Evolutionary conservation across 2,113 vertebrate genomes (phyloP).

Genomic region (Prochilodus magdalenae): DNA sequence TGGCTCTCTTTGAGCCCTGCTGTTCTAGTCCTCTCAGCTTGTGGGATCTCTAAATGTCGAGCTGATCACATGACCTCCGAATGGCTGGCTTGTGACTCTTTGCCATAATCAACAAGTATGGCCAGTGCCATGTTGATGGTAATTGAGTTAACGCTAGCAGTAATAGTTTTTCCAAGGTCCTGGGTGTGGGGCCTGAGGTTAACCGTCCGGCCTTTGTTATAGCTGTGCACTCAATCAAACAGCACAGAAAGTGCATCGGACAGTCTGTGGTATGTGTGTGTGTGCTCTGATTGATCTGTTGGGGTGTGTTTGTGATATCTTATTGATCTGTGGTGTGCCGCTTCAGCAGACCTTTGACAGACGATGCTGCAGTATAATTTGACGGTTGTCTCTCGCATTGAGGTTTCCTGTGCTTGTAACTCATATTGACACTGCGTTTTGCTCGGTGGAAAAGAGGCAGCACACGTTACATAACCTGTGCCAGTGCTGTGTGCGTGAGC

Average conservation of each 20-base stretch:
- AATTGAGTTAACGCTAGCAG: constrained; percentile 3
- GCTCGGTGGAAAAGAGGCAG: constrained; percentile 1
- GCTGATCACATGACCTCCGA: constrained; percentile 9
- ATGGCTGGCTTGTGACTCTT: neutral
- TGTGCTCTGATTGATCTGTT: constrained; percentile 16
- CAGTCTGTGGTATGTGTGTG: neutral
- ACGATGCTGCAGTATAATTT: constrained; percentile 15
- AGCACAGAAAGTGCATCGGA: neutral
- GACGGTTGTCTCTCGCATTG: constrained; percentile 1
- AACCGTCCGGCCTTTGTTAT: neutral
- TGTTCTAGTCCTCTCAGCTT: neutral
- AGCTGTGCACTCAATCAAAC: neutral
- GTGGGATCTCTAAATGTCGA: constrained; percentile 16
- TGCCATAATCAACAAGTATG: neutral
- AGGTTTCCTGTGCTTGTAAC: neutral
- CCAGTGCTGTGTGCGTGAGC: constrained; percentile 1
- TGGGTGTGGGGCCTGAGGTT: neutral
- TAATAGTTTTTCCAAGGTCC: constrained; percentile 15
- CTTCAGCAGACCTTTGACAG: constrained; percentile 2
- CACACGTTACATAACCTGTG: constrained; percentile 17
- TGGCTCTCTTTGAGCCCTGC: constrained; percentile 2
- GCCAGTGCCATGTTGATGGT: constrained; percentile 19
- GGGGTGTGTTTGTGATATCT: constrained; percentile 12
- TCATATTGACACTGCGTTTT: neutral
- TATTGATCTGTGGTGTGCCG: constrained; percentile 18